Evolutionary conservation across 2,113 vertebrate species (phyloP).

Genomic region (Chascanopsetta lugubris): DNA sequence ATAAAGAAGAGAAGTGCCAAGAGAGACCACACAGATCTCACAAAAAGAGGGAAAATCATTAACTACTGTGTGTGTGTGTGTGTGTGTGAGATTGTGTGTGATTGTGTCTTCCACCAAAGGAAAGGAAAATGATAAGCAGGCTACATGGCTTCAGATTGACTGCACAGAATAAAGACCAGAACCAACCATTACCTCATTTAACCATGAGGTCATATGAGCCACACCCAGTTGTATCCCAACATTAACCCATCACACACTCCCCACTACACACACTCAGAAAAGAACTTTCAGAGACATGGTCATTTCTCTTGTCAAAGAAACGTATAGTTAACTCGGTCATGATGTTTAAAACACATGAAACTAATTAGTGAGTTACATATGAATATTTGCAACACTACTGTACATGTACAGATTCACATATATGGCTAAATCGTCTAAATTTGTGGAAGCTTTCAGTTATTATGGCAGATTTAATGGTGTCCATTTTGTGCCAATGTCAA

Average conservation of each 20-base stretch:
- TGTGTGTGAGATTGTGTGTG: neutral
- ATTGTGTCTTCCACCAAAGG: constrained; percentile 17
- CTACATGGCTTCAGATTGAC: constrained; percentile 25
- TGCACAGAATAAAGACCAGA: constrained; percentile 29
- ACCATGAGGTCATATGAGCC: constrained; percentile 62
- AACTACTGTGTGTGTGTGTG: neutral
- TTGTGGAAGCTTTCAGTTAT: no score
- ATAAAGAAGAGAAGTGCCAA: neutral
- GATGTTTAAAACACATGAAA: neutral
- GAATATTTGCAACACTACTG: no score
- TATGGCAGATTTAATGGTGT: no score
- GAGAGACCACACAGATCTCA: neutral
- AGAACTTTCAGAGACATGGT: neutral
- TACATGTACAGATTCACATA: no score
- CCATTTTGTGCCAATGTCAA: no score
- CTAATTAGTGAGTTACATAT: no score
- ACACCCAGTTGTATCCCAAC: constrained; percentile 49
- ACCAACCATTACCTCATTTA: constrained; percentile 50
- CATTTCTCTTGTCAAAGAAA: neutral
- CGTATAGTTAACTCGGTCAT: neutral
- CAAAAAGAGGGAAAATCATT: neutral
- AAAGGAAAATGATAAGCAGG: constrained; percentile 35
- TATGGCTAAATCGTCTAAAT: no score
- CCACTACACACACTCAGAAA: neutral
- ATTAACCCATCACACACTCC: constrained; percentile 24